phyloP scores from a whole-genome alignment of 2,888 invertebrate species.

The Scaptomyza reducta region DNA sequence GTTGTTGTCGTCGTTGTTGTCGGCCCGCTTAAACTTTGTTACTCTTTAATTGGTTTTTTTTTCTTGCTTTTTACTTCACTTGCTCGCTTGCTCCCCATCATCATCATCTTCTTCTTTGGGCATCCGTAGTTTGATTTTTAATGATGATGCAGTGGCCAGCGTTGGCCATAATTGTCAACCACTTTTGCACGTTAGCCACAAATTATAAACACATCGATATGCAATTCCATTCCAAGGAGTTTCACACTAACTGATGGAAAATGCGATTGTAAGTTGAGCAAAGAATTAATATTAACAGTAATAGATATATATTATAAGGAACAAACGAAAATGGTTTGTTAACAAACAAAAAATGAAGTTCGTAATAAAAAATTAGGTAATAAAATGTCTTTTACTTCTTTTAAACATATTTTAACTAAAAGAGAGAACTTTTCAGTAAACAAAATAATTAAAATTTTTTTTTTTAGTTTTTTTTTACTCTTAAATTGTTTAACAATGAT shows the following conservation, averaged over 20 bases:
- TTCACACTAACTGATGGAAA: conserved; percentile 14
- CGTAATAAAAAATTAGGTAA: not conserved
- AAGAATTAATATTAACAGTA: too few species aligned
- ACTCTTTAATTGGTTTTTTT: conserved; percentile 79
- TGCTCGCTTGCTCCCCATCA: conserved; percentile 46
- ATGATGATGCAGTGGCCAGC: conserved; percentile 68
- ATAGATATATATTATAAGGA: too few species aligned
- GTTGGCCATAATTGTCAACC: conserved; percentile 73
- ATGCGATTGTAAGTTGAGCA: not conserved
- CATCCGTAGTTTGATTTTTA: conserved; percentile 51
- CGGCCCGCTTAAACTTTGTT: conserved; percentile 74
- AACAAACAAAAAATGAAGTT: too few species aligned
- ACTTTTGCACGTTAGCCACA: conserved; percentile 71
- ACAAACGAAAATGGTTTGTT: too few species aligned
- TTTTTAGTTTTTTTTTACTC: not conserved
- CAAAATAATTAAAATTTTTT: too few species aligned
- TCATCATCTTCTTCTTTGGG: conserved; percentile 61
- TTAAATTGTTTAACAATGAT: not conserved
- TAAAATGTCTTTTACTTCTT: not conserved
- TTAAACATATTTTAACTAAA: not conserved
- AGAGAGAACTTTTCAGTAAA: not conserved
- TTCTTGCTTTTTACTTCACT: conserved; percentile 19
- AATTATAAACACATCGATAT: conserved; percentile 70
- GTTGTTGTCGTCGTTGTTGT: conserved; percentile 49
- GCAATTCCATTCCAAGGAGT: conserved; percentile 38